A percentile compares a stretch with the other conserved stretches of the same genome.
phyloP scores from a whole-genome alignment of 2,888 invertebrate species.

The Melieria omissa region DNA sequence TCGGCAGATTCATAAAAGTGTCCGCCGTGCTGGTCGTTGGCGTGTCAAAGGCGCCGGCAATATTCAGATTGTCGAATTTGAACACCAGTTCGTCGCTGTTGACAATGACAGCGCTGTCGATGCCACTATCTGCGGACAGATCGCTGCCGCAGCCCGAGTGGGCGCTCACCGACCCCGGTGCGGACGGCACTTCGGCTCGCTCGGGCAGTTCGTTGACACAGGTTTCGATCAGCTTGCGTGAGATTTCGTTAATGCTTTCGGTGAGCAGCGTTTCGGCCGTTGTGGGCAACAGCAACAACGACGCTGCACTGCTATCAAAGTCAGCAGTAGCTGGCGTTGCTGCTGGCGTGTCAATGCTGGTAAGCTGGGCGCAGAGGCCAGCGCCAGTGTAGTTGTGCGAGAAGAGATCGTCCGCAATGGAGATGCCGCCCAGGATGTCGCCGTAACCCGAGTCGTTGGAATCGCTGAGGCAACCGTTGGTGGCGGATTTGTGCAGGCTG shows the following conservation, averaged over 20 bases:
- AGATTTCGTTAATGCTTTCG: constrained; percentile 66
- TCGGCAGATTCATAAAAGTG: no score
- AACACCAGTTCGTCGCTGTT: constrained; percentile 62
- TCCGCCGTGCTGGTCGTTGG: no score
- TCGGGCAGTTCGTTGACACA: constrained; percentile 56
- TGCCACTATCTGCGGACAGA: constrained; percentile 54
- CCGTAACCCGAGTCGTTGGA: constrained; percentile 61
- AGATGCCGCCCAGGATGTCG: constrained; percentile 64
- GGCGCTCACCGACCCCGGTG: constrained; percentile 41
- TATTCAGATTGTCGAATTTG: constrained; percentile 64
- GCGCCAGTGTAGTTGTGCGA: constrained; percentile 40
- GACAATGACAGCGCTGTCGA: constrained; percentile 53
- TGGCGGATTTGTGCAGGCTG: constrained; percentile 10
- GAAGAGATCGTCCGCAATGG: constrained; percentile 64
- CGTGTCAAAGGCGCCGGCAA: constrained; percentile 42
- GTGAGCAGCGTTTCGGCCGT: constrained; percentile 62
- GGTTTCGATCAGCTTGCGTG: constrained; percentile 66
- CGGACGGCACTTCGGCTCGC: constrained; percentile 29
- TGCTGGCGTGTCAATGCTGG: constrained; percentile 17
- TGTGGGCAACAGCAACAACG: constrained; percentile 45
- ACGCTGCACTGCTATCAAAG: constrained; percentile 17
- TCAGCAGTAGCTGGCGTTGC: constrained; percentile 19
- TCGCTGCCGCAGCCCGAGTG: constrained; percentile 41
- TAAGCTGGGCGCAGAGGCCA: not conserved
- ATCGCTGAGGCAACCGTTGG: constrained; percentile 49